These are phyloP conservation scores for Hyperoodon ampullatus DNA, from an alignment of 2,113 vertebrate genomes.

Conservation along the genomic window DNA sequence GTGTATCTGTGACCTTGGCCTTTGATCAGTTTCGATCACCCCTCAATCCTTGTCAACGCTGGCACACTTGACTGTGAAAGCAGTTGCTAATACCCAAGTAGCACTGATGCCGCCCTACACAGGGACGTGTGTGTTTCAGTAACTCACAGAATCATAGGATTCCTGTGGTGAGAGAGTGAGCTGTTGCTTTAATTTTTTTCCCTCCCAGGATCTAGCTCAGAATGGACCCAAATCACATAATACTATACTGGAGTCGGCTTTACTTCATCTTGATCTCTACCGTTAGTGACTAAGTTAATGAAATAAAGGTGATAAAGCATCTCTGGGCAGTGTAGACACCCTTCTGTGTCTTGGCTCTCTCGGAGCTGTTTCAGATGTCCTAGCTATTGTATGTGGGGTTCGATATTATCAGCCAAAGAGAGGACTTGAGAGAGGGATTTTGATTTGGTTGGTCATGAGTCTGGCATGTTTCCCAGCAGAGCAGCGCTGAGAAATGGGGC, in stretches of 20 bases:
- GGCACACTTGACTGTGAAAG: neutral
- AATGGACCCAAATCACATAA: neutral
- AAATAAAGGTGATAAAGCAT: neutral
- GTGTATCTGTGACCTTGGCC: neutral
- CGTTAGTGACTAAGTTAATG: neutral
- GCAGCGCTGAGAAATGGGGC: conserved; percentile 67
- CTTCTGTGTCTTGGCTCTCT: neutral
- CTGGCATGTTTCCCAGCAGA: conserved; percentile 51
- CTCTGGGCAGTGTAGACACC: neutral
- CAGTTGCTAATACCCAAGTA: neutral
- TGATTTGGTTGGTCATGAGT: conserved; percentile 20
- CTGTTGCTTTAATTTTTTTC: neutral
- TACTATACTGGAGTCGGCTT: too few species aligned
- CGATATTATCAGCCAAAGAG: conserved; percentile 18
- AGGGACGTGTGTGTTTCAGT: neutral
- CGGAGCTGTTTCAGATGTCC: neutral
- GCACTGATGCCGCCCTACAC: too few species aligned
- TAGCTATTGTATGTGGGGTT: neutral
- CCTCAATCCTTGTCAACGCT: neutral
- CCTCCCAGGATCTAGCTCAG: neutral
- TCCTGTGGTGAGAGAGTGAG: neutral
- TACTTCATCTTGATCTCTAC: neutral
- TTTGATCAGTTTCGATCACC: neutral
- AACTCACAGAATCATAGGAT: neutral
- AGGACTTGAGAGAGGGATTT: conserved; percentile 37